Percentiles rank a stretch among this genome's conserved stretches.
phyloP scores from a whole-genome alignment of 2,797 vertebrate species.

The Sebastes wilsoni region DNA sequence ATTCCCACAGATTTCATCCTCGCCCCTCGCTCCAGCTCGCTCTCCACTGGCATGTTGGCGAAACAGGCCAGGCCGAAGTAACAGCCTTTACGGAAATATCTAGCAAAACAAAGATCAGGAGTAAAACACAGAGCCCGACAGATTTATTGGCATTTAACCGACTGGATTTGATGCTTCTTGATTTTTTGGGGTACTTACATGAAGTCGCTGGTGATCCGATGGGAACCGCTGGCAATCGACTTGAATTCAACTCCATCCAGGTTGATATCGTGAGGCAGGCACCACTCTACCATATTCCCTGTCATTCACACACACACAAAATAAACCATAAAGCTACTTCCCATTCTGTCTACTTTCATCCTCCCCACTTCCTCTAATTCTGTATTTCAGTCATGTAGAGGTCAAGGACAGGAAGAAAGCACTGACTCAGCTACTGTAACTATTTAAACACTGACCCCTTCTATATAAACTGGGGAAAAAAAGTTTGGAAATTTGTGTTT shows the following conservation, averaged over 20 bases:
- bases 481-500: too few species aligned
- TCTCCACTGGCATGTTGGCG: constrained; percentile 98
- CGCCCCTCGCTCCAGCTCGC: constrained; percentile 93
- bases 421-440: constrained; percentile 50
- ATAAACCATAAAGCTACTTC: constrained; percentile 18
- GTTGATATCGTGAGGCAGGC: constrained; percentile 94
- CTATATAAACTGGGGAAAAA: not conserved
- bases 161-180: not conserved
- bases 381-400: constrained; percentile 7
- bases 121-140: not conserved
- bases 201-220: constrained; percentile 96
- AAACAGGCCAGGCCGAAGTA: constrained; percentile 98
- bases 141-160: not conserved
- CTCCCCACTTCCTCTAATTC: constrained; percentile 47
- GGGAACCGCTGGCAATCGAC: constrained; percentile 98
- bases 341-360: constrained; percentile 40
- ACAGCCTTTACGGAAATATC: constrained; percentile 96
- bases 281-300: constrained; percentile 99
- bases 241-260: constrained; percentile 98
- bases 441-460: not conserved
- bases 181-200: constrained; percentile 83
- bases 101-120: constrained; percentile 49
- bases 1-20: constrained; percentile 99
- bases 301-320: constrained; percentile 39
- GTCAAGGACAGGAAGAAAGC: constrained; percentile 26